phyloP scores from a whole-genome alignment of 2,113 vertebrate species.

The Myanophis thanlyinensis region DNA sequence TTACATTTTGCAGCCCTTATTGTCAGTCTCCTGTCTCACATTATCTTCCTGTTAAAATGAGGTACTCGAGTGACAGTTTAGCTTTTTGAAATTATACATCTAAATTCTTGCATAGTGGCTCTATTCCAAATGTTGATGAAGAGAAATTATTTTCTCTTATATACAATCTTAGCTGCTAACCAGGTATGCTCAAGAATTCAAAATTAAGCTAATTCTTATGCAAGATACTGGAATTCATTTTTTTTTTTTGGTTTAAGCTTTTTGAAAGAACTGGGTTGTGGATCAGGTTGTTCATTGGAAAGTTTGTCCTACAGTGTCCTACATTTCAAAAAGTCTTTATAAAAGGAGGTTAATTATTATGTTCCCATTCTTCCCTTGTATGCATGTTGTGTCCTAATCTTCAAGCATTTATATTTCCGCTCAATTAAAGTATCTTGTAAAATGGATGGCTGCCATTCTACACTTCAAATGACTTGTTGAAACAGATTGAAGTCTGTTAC shows the following conservation, averaged over 20 bases:
- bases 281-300: background rate
- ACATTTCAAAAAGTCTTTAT: conserved; percentile 12
- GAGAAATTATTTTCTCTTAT: conserved; percentile 17
- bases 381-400: conserved; percentile 1
- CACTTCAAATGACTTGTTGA: background rate
- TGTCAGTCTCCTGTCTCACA: conserved; percentile 31
- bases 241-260: conserved; percentile 19
- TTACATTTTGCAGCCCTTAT: conserved; percentile 33
- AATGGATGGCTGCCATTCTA: background rate
- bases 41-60: conserved; percentile 28
- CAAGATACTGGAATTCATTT: background rate
- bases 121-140: background rate
- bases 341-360: conserved; percentile 26
- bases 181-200: background rate
- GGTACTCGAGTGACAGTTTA: conserved; percentile 27
- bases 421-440: conserved; percentile 6
- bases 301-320: conserved; percentile 17
- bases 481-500: background rate
- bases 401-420: background rate
- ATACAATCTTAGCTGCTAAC: background rate
- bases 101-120: background rate
- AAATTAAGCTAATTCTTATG: conserved; percentile 19
- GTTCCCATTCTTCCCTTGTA: conserved; percentile 2
- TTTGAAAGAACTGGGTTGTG: conserved; percentile 13
- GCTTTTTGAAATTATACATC: background rate